Evolutionary conservation across 2,797 vertebrate genomes (phyloP).

Genomic region (Sphenopsis melanotis): DNA sequence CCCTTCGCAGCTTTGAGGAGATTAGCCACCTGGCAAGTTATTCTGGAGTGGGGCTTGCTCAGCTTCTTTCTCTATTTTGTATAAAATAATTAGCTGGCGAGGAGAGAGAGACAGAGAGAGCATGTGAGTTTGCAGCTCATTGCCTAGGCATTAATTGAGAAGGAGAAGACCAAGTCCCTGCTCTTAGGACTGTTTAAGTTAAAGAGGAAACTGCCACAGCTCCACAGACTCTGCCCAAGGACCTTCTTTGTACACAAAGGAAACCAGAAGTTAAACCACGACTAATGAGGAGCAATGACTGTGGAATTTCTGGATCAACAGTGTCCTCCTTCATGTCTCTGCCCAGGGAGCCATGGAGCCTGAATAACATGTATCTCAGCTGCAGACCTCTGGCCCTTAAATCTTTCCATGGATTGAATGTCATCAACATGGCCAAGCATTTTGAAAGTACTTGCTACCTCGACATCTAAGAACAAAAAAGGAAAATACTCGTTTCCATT

Average conservation of each 20-base stretch:
- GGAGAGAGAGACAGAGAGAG: not conserved
- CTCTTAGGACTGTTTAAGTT: not conserved
- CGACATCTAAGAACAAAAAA: not conserved
- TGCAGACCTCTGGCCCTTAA: rapidly evolving
- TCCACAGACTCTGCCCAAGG: not conserved
- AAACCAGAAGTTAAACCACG: not conserved
- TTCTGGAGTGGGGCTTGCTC: conserved; percentile 4
- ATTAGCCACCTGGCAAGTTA: not conserved
- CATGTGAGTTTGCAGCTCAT: conserved; percentile 21
- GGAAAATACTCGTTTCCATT: not conserved
- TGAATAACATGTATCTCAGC: not conserved
- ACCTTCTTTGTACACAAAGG: not conserved
- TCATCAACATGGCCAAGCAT: not conserved
- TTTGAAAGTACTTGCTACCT: not conserved
- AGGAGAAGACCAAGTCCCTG: not conserved
- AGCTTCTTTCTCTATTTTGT: conserved; percentile 49
- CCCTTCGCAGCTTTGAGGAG: not conserved
- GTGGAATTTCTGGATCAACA: not conserved
- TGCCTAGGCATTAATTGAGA: conserved; percentile 1
- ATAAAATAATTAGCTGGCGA: not conserved
- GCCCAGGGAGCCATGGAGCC: not conserved
- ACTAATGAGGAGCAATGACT: not conserved
- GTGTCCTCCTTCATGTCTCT: not conserved
- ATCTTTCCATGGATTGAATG: not conserved
- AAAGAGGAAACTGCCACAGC: not conserved